Base-by-base conservation (phyloP, 2,797 vertebrate species). In the Botia kubotai region DNA sequence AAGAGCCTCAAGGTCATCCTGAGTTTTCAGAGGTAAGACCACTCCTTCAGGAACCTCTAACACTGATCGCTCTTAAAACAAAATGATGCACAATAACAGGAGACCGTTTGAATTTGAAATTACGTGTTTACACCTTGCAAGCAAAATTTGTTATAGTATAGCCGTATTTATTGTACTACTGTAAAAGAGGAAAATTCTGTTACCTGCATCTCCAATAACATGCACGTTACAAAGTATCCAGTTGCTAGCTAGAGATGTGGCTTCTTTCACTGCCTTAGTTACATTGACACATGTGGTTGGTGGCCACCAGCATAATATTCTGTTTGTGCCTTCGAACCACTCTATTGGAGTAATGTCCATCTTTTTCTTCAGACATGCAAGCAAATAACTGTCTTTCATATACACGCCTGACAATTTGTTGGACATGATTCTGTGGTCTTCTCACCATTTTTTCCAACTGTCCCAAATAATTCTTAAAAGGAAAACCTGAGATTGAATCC, bases 401-500 rank as follows among this genome's bases (percentile, higher is more conserved):
- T 19, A 63, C 26, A 43, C 36, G 46, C 46, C 46, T 10, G 7
- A 48, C 46, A 48, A 48, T 48, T 48, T 48, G 46, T 48, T 48
- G 46, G 8, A 48, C 46, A 48, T 8, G 46, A 11, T 48, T 48
- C 8, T 48, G 46, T 48, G 46, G 46, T 48, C 8, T 48, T 48
- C 46, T 48, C 46, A 48, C 46, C 46, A 48, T 11, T 48, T 48
- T 48, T 48, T 48, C 13, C 8, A 48, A 48, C 8, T 48, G 46
- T 16, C 65, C 76, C 65, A 78, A 53, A 43, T 52, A 78, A 66
- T 52, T 78, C 29, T 70, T 50, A 74, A 60, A 74, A 23, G 79
- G 72, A 81, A 81, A 81, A 52, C 79, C 75, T 46, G 62, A 81
- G 58, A 52, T n/a, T 7, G 62, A 73, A 78, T 75, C 79, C 2